These are phyloP conservation scores for Sinocyclocheilus rhinocerous DNA, from an alignment of 2,113 vertebrate species.

Conservation along the genomic window DNA sequence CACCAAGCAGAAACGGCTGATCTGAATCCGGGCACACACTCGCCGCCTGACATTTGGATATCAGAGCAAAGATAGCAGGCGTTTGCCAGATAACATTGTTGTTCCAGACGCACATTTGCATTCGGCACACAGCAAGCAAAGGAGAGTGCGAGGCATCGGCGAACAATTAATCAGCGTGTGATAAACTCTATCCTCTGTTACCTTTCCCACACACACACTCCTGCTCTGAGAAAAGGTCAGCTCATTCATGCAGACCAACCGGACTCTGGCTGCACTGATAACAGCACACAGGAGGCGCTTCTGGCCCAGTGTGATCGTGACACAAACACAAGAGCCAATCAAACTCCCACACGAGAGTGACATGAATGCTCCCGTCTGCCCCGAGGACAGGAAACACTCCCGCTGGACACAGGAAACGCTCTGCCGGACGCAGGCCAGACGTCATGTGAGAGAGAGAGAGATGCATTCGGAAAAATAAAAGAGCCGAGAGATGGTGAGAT, in stretches of 20 bases:
- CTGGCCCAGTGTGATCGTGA: neutral
- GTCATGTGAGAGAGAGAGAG: neutral
- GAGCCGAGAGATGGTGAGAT: no score
- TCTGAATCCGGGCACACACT: neutral
- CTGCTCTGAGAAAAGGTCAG: conserved; percentile 45
- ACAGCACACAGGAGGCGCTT: neutral
- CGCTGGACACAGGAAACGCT: neutral
- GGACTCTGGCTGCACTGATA: neutral
- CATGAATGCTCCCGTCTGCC: neutral
- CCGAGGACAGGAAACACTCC: neutral
- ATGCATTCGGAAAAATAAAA: neutral
- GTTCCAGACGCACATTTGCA: neutral
- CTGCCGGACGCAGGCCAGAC: neutral
- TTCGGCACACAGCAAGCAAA: neutral
- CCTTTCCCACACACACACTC: conserved; percentile 15
- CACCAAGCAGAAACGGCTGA: no score
- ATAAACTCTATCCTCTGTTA: conserved; percentile 39
- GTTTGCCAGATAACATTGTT: conserved; percentile 1
- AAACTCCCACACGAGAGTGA: neutral
- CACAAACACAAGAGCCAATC: neutral
- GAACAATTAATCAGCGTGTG: neutral
- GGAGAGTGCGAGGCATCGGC: neutral
- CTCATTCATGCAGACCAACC: neutral
- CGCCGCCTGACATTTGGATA: conserved; percentile 38
- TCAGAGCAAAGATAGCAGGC: neutral